A percentile compares a stretch with the other conserved stretches of the same genome.
phyloP scores from a whole-genome alignment of 2,888 invertebrate species.

The Erynnis tages region DNA sequence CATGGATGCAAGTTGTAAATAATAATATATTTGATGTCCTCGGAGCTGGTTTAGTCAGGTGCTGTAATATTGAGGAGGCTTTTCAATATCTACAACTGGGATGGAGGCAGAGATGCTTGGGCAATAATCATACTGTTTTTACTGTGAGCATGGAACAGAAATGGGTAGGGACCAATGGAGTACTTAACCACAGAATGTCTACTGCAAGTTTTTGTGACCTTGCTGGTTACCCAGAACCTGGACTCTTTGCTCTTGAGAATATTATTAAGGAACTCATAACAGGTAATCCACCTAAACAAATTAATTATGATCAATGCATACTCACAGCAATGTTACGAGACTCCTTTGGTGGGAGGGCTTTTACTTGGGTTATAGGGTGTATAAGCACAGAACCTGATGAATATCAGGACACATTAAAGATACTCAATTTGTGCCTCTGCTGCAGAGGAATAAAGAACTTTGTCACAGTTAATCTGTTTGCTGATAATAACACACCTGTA shows the following conservation, averaged over 20 bases:
- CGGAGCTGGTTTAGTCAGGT: slow-evolving; percentile 78
- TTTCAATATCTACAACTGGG: slow-evolving; percentile 87
- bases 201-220: slow-evolving; percentile 89
- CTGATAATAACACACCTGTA: slow-evolving; percentile 83
- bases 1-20: slow-evolving; percentile 87
- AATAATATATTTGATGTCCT: slow-evolving; percentile 83
- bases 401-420: slow-evolving; percentile 85
- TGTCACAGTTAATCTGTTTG: slow-evolving; percentile 87
- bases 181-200: slow-evolving; percentile 86
- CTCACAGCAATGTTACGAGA: slow-evolving; percentile 86
- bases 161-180: slow-evolving; percentile 85
- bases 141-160: slow-evolving; percentile 88
- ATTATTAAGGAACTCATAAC: slow-evolving; percentile 82
- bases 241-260: slow-evolving; percentile 84
- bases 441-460: slow-evolving; percentile 86
- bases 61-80: slow-evolving; percentile 86
- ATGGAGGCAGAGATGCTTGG: slow-evolving; percentile 79
- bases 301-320: slow-evolving; percentile 84
- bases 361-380: slow-evolving; percentile 87
- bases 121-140: slow-evolving; percentile 85
- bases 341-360: slow-evolving; percentile 88
- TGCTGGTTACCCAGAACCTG: slow-evolving; percentile 82
- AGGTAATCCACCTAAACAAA: slow-evolving; percentile 78
- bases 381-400: slow-evolving; percentile 86
- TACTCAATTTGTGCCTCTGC: slow-evolving; percentile 84